Percentiles rank a stretch among this genome's conserved stretches.
Conservation (phyloP, 2,888 invertebrate genomes). For the Amphipoea oculea region DNA sequence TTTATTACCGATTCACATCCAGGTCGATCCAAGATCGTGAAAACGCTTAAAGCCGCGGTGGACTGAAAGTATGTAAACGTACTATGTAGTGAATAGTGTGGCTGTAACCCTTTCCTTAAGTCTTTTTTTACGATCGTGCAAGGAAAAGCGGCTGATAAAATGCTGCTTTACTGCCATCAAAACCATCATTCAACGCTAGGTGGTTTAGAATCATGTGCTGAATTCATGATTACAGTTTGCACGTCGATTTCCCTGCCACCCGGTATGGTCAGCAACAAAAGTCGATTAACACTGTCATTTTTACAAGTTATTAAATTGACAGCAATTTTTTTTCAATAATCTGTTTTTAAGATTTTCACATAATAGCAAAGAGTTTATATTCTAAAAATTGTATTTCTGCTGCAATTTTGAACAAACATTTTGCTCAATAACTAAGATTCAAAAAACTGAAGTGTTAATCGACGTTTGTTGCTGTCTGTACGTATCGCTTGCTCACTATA, state of each 20-base stretch:
- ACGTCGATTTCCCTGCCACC: background rate
- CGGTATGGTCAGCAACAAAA: background rate
- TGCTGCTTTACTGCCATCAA: slow-evolving; percentile 14
- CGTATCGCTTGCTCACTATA: background rate
- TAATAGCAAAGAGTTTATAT: too few relatives aligned
- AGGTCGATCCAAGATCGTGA: slow-evolving; percentile 6
- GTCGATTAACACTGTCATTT: too few relatives aligned
- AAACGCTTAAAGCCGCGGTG: slow-evolving; percentile 4
- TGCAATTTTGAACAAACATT: too few relatives aligned
- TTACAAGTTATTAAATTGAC: too few relatives aligned
- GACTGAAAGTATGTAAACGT: slow-evolving; percentile 22
- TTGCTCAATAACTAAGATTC: too few relatives aligned
- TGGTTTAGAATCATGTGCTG: background rate
- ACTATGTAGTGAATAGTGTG: slow-evolving; percentile 30
- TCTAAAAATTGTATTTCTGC: too few relatives aligned
- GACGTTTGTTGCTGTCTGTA: too few relatives aligned
- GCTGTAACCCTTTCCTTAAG: slow-evolving; percentile 35
- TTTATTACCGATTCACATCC: slow-evolving; percentile 7
- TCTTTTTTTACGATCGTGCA: slow-evolving; percentile 32
- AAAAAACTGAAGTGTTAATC: too few relatives aligned
- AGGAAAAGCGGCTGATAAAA: slow-evolving; percentile 15
- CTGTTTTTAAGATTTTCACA: too few relatives aligned
- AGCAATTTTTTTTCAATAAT: too few relatives aligned
- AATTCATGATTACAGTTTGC: background rate
- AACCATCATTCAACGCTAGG: background rate